Conservation (phyloP, 2,797 vertebrate genomes). For the Sitta carolinensis region DNA sequence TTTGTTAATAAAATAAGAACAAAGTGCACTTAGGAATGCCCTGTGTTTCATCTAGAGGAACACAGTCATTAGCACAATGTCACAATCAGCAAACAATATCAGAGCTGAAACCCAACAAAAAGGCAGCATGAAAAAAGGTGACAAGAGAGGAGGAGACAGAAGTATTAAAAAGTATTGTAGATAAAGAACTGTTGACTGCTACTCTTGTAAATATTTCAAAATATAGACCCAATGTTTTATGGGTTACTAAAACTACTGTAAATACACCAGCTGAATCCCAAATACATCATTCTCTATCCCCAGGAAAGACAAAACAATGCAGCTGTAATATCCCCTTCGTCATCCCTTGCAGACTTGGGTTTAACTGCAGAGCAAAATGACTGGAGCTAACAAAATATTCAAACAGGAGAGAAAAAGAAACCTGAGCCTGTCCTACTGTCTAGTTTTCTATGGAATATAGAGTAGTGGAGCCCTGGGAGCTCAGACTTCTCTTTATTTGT, state of each 20-base stretch:
- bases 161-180: constrained; percentile 33
- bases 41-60: constrained; percentile 18
- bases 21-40: not conserved
- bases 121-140: not conserved
- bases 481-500: not conserved
- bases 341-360: not conserved
- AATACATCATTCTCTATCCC: constrained; percentile 65
- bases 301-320: constrained; percentile 38
- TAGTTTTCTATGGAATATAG: not conserved
- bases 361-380: constrained; percentile 13
- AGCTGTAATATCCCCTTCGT: not conserved
- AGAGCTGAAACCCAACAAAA: not conserved
- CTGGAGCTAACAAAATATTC: not conserved
- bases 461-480: not conserved
- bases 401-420: not conserved
- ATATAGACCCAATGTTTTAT: constrained; percentile 14
- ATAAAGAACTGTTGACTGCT: constrained; percentile 50
- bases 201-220: constrained; percentile 46
- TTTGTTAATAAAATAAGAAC: not conserved
- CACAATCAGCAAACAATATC: not conserved
- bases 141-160: not conserved
- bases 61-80: not conserved
- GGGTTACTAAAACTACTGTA: constrained; percentile 68
- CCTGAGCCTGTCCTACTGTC: not conserved
- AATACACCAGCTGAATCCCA: constrained; percentile 64